A percentile compares a stretch with the other conserved stretches of the same genome.
Evolutionary conservation across 37 sponge, comb jelly and placozoan species (phyloP).

Genomic region (Cladorhizidae sp.): DNA sequence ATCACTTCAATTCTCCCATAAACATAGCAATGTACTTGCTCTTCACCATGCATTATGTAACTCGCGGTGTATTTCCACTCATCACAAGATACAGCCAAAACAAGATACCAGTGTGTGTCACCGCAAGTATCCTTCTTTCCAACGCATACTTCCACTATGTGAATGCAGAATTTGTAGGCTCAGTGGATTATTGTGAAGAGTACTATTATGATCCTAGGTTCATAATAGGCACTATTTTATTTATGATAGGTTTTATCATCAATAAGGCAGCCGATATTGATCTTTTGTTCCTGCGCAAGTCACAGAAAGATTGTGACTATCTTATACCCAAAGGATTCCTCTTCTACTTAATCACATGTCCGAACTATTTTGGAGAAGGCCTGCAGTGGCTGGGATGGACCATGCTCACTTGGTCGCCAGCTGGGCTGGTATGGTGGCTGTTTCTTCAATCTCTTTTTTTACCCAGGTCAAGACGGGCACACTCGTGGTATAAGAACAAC

Average conservation of each 20-base stretch:
- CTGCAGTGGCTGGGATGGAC: slow-evolving; percentile 90
- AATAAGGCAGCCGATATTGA: slow-evolving; percentile 67
- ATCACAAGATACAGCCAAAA: slow-evolving; percentile 30
- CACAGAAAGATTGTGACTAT: slow-evolving; percentile 45
- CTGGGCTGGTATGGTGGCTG: slow-evolving; percentile 82
- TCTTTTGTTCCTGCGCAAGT: slow-evolving; percentile 46
- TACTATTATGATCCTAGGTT: slow-evolving; percentile 80
- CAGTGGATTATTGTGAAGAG: slow-evolving; percentile 25
- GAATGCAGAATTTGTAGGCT: slow-evolving; percentile 73
- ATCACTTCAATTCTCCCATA: slow-evolving; percentile 2
- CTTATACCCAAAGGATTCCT: slow-evolving; percentile 67
- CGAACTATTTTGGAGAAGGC: slow-evolving; percentile 86
- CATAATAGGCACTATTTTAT: slow-evolving; percentile 76
- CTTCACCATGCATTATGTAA: slow-evolving; percentile 66
- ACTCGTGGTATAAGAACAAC: slow-evolving; percentile 66
- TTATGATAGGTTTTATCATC: slow-evolving; percentile 70
- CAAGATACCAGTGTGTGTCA: slow-evolving; percentile 47
- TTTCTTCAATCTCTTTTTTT: slow-evolving; percentile 59
- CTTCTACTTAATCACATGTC: slow-evolving; percentile 68
- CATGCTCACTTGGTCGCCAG: slow-evolving; percentile 80
- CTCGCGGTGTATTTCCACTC: slow-evolving; percentile 54
- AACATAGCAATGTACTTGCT: slow-evolving; percentile 63
- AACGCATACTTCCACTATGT: slow-evolving; percentile 56
- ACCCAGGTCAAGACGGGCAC: slow-evolving; percentile 76
- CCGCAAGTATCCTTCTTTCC: slow-evolving; percentile 28